phyloP scores from a whole-genome alignment of 2,113 vertebrate species.

The Anolis sagrei region DNA sequence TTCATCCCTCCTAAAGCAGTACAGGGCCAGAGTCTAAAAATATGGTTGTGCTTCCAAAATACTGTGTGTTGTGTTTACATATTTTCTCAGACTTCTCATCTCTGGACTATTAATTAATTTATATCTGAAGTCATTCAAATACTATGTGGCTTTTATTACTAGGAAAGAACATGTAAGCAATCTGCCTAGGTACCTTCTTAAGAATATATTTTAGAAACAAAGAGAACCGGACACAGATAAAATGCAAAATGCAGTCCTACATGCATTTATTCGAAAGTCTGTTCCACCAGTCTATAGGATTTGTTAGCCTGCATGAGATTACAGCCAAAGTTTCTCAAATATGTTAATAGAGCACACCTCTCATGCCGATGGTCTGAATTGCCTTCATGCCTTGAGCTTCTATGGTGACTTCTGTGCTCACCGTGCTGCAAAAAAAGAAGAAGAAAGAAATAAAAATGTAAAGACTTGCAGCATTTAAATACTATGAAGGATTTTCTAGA shows the following conservation, averaged over 20 bases:
- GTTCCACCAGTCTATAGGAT: too few species aligned
- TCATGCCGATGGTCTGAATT: constrained; percentile 39
- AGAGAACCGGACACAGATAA: not conserved
- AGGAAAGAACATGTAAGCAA: not conserved
- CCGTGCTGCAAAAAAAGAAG: constrained; percentile 56
- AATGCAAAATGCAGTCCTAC: not conserved
- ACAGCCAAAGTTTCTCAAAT: not conserved
- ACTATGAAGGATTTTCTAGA: constrained; percentile 3
- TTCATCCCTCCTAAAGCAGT: not conserved
- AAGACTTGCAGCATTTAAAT: not conserved
- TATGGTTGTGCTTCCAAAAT: too few species aligned
- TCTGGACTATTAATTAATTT: not conserved
- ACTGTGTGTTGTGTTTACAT: too few species aligned
- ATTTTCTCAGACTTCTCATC: not conserved
- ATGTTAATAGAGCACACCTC: constrained; percentile 38
- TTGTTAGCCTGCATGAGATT: not conserved
- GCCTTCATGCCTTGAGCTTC: constrained; percentile 50
- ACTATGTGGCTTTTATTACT: not conserved
- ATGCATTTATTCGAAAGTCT: not conserved
- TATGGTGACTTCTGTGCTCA: constrained; percentile 46
- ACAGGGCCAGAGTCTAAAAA: not conserved
- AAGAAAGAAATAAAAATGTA: constrained; percentile 29
- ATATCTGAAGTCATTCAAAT: not conserved
- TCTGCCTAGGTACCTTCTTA: not conserved
- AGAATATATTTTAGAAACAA: not conserved